Evolutionary conservation across 2,797 vertebrate genomes (phyloP), one percentile per base, ranked within the genome.

Genomic region (Ciconia nigra): DNA sequence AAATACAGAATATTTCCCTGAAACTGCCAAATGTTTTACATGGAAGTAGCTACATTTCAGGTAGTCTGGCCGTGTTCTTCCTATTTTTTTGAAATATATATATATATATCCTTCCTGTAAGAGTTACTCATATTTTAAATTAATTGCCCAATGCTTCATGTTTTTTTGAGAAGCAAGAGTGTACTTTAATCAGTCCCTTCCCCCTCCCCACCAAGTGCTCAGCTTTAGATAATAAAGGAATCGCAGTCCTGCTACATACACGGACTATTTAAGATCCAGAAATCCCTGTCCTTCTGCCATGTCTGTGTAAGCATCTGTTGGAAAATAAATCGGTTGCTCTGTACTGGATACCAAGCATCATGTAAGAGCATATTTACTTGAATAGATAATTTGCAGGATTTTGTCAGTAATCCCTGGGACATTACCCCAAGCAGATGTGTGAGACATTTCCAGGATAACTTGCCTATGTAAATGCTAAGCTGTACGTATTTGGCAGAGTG

Each of bases 11-110:
- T 73, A 85, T 80, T 89, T 90, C 83, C 89, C 52, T 71, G 83
- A 80, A 82, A 54, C 59, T 89, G 91, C 87, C 84, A 87, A 83
- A 58, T 94, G 74, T 92, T 95, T 89, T 77, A 69, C 86, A 61
- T 84, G 83, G 80, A 93, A 87, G 51, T 5, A 4, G 42, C 80
- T 85, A 10, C 44, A 5, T 66, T 92, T 77, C 82, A 90, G 78
- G 87, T 85, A 67, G 81, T 22, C 73, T 29, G 15, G 71, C 69
- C n/a, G 5, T 52, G 19, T 74, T 84, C 83, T 80, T 70, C 77
- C 59, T 59, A 18, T n/a, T 49, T 41, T 58, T 91, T 71, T 31
- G n/a, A 62, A 18, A 28, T 52, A 52, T 7, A 26, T 51, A 49
- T 22, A 28, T 25, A 25, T 15, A 0, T 47, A 12, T 84, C 25